Base-by-base conservation (phyloP, 2,888 invertebrate genomes). In the Cryptocheilus praepositus region DNA sequence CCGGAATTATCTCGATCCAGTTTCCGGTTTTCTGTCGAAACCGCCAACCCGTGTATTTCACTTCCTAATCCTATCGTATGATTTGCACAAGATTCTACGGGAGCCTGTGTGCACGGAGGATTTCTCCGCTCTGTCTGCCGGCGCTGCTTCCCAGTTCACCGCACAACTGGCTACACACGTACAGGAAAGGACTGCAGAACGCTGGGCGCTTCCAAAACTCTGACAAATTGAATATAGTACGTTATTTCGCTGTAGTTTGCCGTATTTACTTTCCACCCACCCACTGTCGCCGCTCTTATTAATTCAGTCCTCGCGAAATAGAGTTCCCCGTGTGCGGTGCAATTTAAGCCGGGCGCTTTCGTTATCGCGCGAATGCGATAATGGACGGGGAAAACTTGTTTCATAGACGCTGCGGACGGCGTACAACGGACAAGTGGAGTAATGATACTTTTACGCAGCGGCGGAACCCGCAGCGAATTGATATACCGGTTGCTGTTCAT, bases 51-150 rank as follows among this genome's bases (percentile, higher is more conserved):
- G 43, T 60, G 67, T 71, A 65, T 74, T 74, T 73, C 74, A 68
- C 63, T 67, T 71, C 67, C 61, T 74, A 74, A 74, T 74, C 71
- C 73, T 28, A 64, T 55, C 65, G 58, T 64, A 64, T 65, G 70
- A 74, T 73, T 74, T 73, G 59, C 67, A 71, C 70, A 70, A 63
- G 69, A 62, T 56, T 58, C 51, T 49, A 7, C 52, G 59, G 57
- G n/a, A 21, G 21, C 51, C 58, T 58, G 56, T 66, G 25, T 67
- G 64, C 73, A 49, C 67, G 58, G 63, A 36, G 65, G 66, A 57
- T 73, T 73, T 46, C 25, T 13, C 43, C 19, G 15, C 8, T 28
- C 7, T 15, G 36, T 21, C 11, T 43, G n/a, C 0, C 36, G 3
- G 25, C 25, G 25, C 25, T 25, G 25, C 36, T 36, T 4, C 36